Base-by-base conservation (phyloP, 2,113 vertebrate genomes). In the Scytalopus superciliaris region DNA sequence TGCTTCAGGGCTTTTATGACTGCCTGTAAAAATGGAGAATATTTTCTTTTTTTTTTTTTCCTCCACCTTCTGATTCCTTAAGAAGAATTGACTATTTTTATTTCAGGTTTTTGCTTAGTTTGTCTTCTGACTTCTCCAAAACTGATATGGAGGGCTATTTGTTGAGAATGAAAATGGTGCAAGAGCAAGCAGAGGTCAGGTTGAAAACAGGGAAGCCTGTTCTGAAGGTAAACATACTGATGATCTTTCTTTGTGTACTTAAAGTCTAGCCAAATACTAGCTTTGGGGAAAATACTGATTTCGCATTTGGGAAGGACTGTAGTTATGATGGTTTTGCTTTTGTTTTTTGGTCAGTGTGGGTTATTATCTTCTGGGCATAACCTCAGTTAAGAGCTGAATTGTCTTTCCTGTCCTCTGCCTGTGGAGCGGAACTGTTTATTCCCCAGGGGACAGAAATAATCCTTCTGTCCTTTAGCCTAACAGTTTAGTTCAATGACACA, bases 401-500 rank as follows among this genome's bases (percentile, higher is more conserved):
- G n/a, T 83, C 40, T 84, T 90, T 37, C 40, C 63, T 95, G 62
- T 93, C 59, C 59, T 73, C 59, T 90, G 37, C 67, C 79, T 80
- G n/a, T 69, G 72, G 63, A 94, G 70, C 4, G 1, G 94, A 96
- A 94, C 62, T 82, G 55, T 88, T 80, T 90, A 83, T 90, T 92
- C 85, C n/a, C n/a, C n/a, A 14, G 24, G 87, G 85, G 63, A 80
- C 57, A 90, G 59, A 90, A 92, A 90, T 93, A 86, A 95, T 90
- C 76, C 39, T n/a, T 78, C 78, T 95, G 89, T 93, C 86, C 93
- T 94, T 92, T 86, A 77, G 35, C 59, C 60, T 89, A 77, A 59
- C 60, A 84, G 30, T 44, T 52, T 77, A 77, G 50, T 84, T 93
- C 80, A 93, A 47, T 68, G 86, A 84, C 72, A 92, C 7, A 52